These are phyloP conservation scores for Diuraphis noxia DNA, from an alignment of 1,140 invertebrate species.

Conservation along the genomic window DNA sequence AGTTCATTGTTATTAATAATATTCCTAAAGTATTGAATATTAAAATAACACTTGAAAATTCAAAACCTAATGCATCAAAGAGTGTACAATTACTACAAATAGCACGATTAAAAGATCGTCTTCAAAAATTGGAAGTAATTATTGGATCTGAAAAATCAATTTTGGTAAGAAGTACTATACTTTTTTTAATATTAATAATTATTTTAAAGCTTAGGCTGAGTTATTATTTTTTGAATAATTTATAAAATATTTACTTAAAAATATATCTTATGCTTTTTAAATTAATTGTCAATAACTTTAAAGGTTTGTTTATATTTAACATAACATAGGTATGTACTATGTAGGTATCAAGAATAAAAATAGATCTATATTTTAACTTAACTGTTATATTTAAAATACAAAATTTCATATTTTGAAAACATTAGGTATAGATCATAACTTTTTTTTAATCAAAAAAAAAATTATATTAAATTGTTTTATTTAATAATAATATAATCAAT, in stretches of 20 bases:
- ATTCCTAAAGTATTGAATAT: not conserved
- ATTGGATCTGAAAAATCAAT: slow-evolving; percentile 1
- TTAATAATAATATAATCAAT: too few species aligned
- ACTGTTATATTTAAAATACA: too few species aligned
- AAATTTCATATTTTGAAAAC: too few species aligned
- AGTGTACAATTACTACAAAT: not conserved
- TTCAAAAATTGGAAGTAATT: not conserved
- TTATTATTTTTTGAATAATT: not conserved
- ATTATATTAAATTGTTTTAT: too few species aligned
- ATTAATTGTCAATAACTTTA: too few species aligned
- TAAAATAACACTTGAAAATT: not conserved
- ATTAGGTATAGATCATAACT: too few species aligned
- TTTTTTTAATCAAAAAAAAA: too few species aligned
- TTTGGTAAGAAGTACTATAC: not conserved
- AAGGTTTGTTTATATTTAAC: not conserved
- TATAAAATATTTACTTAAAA: too few species aligned
- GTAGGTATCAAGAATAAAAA: too few species aligned
- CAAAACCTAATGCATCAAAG: not conserved
- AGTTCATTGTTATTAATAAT: not conserved
- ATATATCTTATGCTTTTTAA: too few species aligned
- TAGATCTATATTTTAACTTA: too few species aligned
- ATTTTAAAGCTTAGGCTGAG: not conserved
- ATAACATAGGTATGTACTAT: not conserved
- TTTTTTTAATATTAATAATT: not conserved
- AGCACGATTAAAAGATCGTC: not conserved